Conservation (phyloP, 1,140 invertebrate species). For the Adelges cooleyi region DNA sequence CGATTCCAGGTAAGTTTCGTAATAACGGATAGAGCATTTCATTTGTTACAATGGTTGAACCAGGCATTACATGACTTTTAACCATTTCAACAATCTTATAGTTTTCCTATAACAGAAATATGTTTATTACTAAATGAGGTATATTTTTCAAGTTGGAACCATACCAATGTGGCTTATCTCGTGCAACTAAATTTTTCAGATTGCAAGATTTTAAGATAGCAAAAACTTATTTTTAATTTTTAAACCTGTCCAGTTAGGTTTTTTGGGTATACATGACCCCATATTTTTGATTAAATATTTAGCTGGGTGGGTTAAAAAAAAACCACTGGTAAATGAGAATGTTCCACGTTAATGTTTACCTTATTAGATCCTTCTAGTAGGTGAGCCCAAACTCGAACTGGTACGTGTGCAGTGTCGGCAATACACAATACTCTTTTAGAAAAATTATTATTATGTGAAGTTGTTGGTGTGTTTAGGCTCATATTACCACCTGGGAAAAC, state of each 20-base stretch:
- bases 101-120: conserved; percentile 31
- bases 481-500: conserved; percentile 36
- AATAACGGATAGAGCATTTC: conserved; percentile 33
- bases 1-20: conserved; percentile 32
- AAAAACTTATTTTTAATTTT: too few species aligned
- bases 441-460: conserved; percentile 35
- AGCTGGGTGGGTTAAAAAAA: too few species aligned
- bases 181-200: neutral
- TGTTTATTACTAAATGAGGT: neutral
- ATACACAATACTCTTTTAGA: conserved; percentile 35
- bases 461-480: conserved; percentile 31
- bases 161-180: neutral
- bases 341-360: neutral
- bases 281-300: too few species aligned
- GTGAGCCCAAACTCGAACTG: conserved; percentile 34
- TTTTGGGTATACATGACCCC: too few species aligned
- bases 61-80: conserved; percentile 33
- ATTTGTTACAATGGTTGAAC: conserved; percentile 35
- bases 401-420: conserved; percentile 35
- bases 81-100: conserved; percentile 33
- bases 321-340: neutral
- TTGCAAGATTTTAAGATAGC: too few species aligned
- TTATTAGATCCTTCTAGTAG: conserved; percentile 31
- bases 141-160: too few species aligned
- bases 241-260: too few species aligned